Evolutionary conservation across 1,140 invertebrate species (phyloP).

Genomic region (Drosophila parvula): DNA sequence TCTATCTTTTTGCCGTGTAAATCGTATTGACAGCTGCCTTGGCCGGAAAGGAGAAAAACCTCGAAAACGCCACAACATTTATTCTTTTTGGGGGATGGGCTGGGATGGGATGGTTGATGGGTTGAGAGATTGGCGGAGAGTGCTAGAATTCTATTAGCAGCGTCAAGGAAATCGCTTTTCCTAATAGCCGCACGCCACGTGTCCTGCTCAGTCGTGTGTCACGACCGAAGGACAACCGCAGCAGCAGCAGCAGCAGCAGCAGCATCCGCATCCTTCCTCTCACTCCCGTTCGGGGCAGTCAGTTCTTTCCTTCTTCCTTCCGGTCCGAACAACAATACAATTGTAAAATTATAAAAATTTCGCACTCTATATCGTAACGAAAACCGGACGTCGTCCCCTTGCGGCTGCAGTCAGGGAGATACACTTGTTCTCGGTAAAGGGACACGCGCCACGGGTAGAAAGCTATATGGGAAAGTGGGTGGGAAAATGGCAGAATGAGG

Average conservation of each 20-base stretch:
- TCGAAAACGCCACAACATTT: slow-evolving; percentile 61
- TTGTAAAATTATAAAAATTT: slow-evolving; percentile 83
- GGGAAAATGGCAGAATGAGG: slow-evolving; percentile 6
- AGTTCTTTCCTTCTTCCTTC: slow-evolving; percentile 11
- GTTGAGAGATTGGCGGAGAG: slow-evolving; percentile 3
- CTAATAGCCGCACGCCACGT: slow-evolving; percentile 74
- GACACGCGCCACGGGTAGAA: slow-evolving; percentile 50
- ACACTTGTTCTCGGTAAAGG: slow-evolving; percentile 65
- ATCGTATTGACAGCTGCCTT: slow-evolving; percentile 44
- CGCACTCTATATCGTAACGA: slow-evolving; percentile 65
- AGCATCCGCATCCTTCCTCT: slow-evolving; percentile 4
- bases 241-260: slow-evolving; percentile 34
- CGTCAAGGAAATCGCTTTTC: slow-evolving; percentile 73
- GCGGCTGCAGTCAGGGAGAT: slow-evolving; percentile 55
- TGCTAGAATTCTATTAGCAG: slow-evolving; percentile 71
- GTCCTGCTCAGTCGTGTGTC: slow-evolving; percentile 73
- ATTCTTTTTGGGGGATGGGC: not conserved
- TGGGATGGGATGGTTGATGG: not conserved
- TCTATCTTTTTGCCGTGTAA: slow-evolving; percentile 7
- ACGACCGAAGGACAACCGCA: slow-evolving; percentile 67
- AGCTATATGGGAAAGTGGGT: slow-evolving; percentile 4
- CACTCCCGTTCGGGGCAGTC: slow-evolving; percentile 31
- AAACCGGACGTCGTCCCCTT: slow-evolving; percentile 58
- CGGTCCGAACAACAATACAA: slow-evolving; percentile 73
- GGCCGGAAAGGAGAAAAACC: slow-evolving; percentile 29